Conservation (phyloP, 2,797 vertebrate genomes). For the Botia almorhae region DNA sequence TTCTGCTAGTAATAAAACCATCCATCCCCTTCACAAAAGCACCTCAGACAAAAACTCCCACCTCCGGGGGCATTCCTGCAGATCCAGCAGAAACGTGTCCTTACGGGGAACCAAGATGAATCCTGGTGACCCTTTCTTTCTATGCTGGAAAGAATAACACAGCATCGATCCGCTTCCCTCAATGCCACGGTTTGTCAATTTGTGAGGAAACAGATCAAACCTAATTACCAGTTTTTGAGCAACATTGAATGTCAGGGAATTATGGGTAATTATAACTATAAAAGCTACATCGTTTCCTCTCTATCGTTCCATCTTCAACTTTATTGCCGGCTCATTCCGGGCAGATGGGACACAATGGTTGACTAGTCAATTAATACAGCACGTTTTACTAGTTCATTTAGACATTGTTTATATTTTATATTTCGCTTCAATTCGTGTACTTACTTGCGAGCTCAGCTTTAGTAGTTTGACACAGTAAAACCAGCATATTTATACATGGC, state of each 20-base stretch:
- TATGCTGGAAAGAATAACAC: conserved; percentile 53
- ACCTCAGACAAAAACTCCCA: conserved; percentile 14
- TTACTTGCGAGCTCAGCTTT: too few relatives aligned
- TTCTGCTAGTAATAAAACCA: conserved; percentile 29
- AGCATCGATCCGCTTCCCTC: neutral
- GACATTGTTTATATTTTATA: too few relatives aligned
- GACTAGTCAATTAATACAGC: neutral
- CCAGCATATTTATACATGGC: too few relatives aligned
- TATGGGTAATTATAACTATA: neutral
- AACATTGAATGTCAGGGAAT: neutral
- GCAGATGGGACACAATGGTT: neutral
- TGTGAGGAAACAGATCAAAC: conserved; percentile 38
- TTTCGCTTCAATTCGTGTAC: too few relatives aligned
- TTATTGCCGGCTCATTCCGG: conserved; percentile 11
- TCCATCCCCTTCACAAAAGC: conserved; percentile 17
- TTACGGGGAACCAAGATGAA: conserved; percentile 58
- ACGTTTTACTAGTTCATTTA: too few relatives aligned
- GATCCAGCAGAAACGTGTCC: conserved; percentile 66
- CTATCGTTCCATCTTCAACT: neutral
- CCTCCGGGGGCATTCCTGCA: conserved; percentile 57
- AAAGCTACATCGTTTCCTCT: neutral
- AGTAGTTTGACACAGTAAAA: too few relatives aligned
- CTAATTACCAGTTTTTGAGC: conserved; percentile 10
- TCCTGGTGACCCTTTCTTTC: conserved; percentile 58
- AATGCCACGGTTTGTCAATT: conserved; percentile 3